Conservation (phyloP, 2,888 invertebrate species). For the Mythimna lalbum region DNA sequence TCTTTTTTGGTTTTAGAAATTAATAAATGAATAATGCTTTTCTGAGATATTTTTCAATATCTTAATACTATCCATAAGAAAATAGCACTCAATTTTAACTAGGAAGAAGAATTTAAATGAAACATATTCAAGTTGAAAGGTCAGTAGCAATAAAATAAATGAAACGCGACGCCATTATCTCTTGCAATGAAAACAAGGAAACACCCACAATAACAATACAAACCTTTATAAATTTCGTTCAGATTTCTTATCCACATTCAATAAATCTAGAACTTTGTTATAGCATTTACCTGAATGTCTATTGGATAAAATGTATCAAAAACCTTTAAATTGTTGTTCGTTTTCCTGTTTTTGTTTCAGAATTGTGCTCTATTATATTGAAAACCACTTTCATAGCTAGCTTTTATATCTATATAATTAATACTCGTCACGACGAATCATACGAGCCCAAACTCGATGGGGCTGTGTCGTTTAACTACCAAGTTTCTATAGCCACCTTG, state of each 20-base stretch:
- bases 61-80: background rate
- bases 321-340: background rate
- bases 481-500: too few species aligned
- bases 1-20: too few species aligned
- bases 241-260: background rate
- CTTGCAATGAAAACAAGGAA: slow-evolving; percentile 12
- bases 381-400: too few species aligned
- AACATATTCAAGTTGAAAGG: slow-evolving; percentile 13
- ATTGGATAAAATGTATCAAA: background rate
- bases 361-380: background rate
- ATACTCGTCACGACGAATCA: too few species aligned
- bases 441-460: too few species aligned
- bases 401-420: too few species aligned
- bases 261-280: slow-evolving; percentile 2
- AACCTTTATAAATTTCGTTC: slow-evolving; percentile 2
- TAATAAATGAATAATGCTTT: background rate
- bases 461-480: too few species aligned
- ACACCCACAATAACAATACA: background rate
- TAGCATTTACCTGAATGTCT: background rate
- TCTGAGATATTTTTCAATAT: background rate
- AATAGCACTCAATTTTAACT: background rate
- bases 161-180: background rate
- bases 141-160: slow-evolving; percentile 12
- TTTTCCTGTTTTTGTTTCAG: slow-evolving; percentile 7
- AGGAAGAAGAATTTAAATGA: slow-evolving; percentile 11